These are phyloP conservation scores for Chascanopsetta lugubris DNA, from an alignment of 2,113 vertebrate species.

Conservation along the genomic window DNA sequence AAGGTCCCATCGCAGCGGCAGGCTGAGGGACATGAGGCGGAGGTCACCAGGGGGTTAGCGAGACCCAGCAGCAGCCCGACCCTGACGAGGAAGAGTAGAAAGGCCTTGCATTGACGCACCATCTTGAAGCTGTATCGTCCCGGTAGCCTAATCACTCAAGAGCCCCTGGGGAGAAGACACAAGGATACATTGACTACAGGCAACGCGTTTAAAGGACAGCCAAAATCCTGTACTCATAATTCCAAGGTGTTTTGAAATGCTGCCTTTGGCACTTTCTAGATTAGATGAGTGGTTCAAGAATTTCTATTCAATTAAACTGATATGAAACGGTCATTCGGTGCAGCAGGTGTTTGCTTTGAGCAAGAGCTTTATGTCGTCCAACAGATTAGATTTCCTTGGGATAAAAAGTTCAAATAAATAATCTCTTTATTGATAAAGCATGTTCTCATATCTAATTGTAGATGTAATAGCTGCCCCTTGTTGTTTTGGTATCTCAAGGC, in stretches of 20 bases:
- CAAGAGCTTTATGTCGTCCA: background rate
- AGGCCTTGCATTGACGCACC: conserved; percentile 90
- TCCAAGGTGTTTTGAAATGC: conserved; percentile 62
- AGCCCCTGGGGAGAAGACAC: conserved; percentile 83
- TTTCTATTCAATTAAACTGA: conserved; percentile 50
- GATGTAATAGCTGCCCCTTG: conserved; percentile 66
- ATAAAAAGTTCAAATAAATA: conserved; percentile 10
- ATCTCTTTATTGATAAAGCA: no score
- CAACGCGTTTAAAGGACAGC: conserved; percentile 61
- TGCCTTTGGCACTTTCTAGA: conserved; percentile 62
- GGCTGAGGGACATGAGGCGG: conserved; percentile 90
- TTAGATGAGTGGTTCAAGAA: conserved; percentile 59
- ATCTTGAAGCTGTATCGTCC: conserved; percentile 88
- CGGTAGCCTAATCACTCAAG: conserved; percentile 79
- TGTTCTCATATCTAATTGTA: no score
- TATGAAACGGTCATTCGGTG: conserved; percentile 47
- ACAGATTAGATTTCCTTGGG: background rate
- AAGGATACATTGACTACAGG: conserved; percentile 70
- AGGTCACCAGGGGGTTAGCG: conserved; percentile 86
- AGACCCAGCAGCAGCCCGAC: conserved; percentile 91
- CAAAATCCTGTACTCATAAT: conserved; percentile 68
- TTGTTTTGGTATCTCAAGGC: conserved; percentile 74
- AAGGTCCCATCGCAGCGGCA: conserved; percentile 97
- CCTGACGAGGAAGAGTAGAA: conserved; percentile 92
- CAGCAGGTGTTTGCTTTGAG: conserved; percentile 24